These are phyloP conservation scores for Ceyx melanurus DNA, from an alignment of 2,113 vertebrate genomes.

Conservation along the genomic window DNA sequence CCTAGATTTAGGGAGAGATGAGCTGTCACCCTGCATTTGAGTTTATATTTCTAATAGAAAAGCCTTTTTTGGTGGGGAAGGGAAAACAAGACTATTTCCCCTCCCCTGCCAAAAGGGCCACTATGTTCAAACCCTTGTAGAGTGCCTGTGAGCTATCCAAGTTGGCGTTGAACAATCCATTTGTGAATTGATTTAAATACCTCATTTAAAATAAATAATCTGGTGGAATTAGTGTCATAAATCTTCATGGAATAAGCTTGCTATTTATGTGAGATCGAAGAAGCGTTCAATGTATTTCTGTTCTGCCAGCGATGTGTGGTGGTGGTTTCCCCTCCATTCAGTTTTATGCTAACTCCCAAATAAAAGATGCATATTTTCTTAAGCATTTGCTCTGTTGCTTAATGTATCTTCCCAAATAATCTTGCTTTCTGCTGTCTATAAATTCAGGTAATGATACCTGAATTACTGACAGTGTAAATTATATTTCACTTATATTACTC, in stretches of 20 bases:
- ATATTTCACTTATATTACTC: background rate
- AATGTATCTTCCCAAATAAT: background rate
- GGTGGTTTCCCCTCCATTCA: background rate
- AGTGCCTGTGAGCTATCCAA: slow-evolving; percentile 44
- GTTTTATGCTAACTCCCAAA: background rate
- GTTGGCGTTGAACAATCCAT: slow-evolving; percentile 53
- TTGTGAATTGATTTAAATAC: slow-evolving; percentile 67
- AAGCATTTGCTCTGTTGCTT: slow-evolving; percentile 5
- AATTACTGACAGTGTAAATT: background rate
- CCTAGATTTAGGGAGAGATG: slow-evolving; percentile 65
- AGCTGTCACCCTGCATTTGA: slow-evolving; percentile 59
- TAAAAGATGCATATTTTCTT: slow-evolving; percentile 5
- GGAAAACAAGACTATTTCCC: slow-evolving; percentile 31
- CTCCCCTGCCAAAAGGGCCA: slow-evolving; percentile 53
- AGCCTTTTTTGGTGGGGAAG: slow-evolving; percentile 52
- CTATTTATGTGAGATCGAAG: slow-evolving; percentile 52
- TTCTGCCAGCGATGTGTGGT: background rate
- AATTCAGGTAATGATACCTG: background rate
- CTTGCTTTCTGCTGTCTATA: background rate
- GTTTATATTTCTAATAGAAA: slow-evolving; percentile 66
- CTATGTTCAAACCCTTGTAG: slow-evolving; percentile 42
- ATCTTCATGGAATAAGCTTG: slow-evolving; percentile 51
- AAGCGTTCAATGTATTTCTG: slow-evolving; percentile 56
- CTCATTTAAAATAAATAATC: slow-evolving; percentile 64
- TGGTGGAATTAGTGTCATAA: slow-evolving; percentile 59